Conservation (phyloP, 1,140 invertebrate genomes). For the Gerris buenoi region DNA sequence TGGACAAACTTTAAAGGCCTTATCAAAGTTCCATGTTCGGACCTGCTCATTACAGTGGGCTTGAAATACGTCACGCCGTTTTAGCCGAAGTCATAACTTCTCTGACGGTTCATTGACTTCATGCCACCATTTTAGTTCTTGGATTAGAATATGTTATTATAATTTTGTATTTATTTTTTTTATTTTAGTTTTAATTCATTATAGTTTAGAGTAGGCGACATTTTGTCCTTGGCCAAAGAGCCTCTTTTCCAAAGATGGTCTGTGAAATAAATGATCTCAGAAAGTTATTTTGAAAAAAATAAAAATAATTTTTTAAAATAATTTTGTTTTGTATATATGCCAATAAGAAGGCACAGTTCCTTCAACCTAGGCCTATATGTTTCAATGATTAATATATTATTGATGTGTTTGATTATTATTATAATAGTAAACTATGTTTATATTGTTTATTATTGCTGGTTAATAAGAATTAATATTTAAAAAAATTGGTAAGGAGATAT, state of each 20-base stretch:
- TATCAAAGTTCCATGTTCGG: too few species aligned
- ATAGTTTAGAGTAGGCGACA: too few species aligned
- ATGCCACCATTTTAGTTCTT: too few species aligned
- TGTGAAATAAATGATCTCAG: background rate
- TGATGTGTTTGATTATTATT: background rate
- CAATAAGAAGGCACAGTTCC: background rate
- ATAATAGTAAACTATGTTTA: too few species aligned
- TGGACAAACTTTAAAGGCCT: too few species aligned
- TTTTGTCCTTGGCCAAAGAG: background rate
- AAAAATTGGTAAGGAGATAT: too few species aligned
- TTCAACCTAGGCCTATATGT: background rate
- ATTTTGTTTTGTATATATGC: background rate
- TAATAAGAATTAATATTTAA: constrained; percentile 1
- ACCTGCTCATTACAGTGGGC: too few species aligned
- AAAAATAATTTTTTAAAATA: background rate
- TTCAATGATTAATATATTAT: background rate
- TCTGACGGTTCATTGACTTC: too few species aligned
- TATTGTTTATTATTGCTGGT: too few species aligned
- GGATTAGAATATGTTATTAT: too few species aligned
- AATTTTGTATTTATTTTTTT: background rate
- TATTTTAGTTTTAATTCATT: constrained; percentile 6
- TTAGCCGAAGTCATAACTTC: too few species aligned
- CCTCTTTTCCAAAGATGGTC: constrained; percentile 4
- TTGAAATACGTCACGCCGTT: too few species aligned
- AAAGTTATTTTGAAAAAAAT: background rate